Percentiles rank a stretch among this genome's conserved stretches.
These are phyloP conservation scores for Clivina fossor DNA, from an alignment of 2,888 invertebrate species.

Conservation along the genomic window DNA sequence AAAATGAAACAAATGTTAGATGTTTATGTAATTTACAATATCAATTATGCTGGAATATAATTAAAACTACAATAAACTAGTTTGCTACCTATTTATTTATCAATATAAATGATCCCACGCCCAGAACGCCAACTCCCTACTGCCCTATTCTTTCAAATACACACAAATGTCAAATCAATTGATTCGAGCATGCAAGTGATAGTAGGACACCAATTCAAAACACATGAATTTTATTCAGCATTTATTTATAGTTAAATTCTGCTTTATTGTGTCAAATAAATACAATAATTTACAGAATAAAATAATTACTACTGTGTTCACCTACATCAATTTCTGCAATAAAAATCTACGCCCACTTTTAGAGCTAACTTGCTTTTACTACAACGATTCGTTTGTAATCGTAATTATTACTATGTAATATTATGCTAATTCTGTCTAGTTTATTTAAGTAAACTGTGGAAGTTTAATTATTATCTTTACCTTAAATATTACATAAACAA, in stretches of 20 bases:
- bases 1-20: slow-evolving; percentile 42
- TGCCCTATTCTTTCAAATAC: slow-evolving; percentile 45
- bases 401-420: too few species aligned
- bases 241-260: slow-evolving; percentile 6
- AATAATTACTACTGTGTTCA: slow-evolving; percentile 23
- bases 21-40: slow-evolving; percentile 13
- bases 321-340: slow-evolving; percentile 31
- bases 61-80: too few species aligned
- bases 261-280: slow-evolving; percentile 6
- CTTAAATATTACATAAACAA: too few species aligned
- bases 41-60: slow-evolving; percentile 31
- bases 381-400: slow-evolving; percentile 13
- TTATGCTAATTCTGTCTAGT: too few species aligned
- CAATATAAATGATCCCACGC: slow-evolving; percentile 43
- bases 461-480: too few species aligned
- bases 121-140: slow-evolving; percentile 43
- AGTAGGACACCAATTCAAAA: slow-evolving; percentile 8
- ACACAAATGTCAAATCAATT: slow-evolving; percentile 30
- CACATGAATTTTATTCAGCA: neutral
- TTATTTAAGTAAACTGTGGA: too few species aligned
- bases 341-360: slow-evolving; percentile 30
- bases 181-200: neutral
- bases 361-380: slow-evolving; percentile 10
- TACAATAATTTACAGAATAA: neutral
- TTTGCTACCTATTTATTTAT: slow-evolving; percentile 29